Percentiles rank a stretch among this genome's conserved stretches.
Conservation (phyloP, 2,113 vertebrate species). For the Sturnira hondurensis region DNA sequence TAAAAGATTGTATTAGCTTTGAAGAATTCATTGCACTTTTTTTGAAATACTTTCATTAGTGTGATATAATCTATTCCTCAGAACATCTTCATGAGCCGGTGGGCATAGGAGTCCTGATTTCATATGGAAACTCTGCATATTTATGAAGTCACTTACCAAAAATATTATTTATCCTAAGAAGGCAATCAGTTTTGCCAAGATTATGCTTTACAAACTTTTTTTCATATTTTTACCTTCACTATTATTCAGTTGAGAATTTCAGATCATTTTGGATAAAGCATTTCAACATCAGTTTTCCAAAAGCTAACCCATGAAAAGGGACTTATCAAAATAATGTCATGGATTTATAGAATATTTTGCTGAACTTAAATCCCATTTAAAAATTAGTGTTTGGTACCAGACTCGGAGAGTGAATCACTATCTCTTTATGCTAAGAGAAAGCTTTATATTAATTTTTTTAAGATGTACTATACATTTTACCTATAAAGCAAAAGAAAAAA, state of each 20-base stretch:
- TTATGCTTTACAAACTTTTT: not conserved
- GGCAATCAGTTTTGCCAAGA: not conserved
- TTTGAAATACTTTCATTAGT: conserved; percentile 10
- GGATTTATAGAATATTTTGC: not conserved
- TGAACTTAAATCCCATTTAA: conserved; percentile 24
- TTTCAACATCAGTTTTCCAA: not conserved
- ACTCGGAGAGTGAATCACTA: not conserved
- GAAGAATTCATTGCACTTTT: not conserved
- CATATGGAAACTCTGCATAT: not conserved
- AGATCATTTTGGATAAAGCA: not conserved
- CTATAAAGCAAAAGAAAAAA: conserved; percentile 70
- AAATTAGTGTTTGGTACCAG: not conserved
- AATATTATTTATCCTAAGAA: not conserved
- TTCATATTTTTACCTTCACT: not conserved
- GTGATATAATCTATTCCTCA: not conserved
- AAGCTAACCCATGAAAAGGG: not conserved
- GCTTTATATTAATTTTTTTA: conserved; percentile 19
- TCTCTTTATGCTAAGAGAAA: not conserved
- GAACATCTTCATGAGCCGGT: not conserved
- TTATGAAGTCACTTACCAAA: not conserved
- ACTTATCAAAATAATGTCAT: not conserved
- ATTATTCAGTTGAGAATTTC: conserved; percentile 2
- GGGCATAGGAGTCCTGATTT: not conserved
- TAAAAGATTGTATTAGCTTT: not conserved
- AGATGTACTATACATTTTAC: conserved; percentile 54